Percentiles rank a stretch among this genome's conserved stretches.
Evolutionary conservation across 1,140 invertebrate species (phyloP).

Genomic region (Drosophila fuyamai): DNA sequence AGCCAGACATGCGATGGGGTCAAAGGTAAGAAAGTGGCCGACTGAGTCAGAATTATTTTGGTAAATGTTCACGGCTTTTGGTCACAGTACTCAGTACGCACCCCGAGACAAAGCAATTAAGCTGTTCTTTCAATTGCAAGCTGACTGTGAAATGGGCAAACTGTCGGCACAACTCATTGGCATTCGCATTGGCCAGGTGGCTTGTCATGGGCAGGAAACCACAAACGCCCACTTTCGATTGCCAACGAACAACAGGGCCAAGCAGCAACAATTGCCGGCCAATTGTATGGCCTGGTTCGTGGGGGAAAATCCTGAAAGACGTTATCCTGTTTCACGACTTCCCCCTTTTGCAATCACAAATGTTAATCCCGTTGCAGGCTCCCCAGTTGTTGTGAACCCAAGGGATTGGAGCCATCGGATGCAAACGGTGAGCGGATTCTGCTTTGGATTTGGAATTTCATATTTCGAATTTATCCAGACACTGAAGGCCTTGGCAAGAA

Average conservation of each 20-base stretch:
- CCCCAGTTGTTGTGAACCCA: neutral
- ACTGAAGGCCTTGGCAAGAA: neutral
- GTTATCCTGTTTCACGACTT: slow-evolving; percentile 38
- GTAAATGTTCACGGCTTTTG: neutral
- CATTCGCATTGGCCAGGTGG: slow-evolving; percentile 39
- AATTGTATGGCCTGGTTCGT: slow-evolving; percentile 56
- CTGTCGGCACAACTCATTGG: slow-evolving; percentile 27
- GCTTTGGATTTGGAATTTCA: slow-evolving; percentile 46
- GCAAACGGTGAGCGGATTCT: slow-evolving; percentile 48
- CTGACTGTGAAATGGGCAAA: slow-evolving; percentile 11
- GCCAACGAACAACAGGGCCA: slow-evolving; percentile 33
- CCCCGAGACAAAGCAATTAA: slow-evolving; percentile 28
- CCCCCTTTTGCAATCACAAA: slow-evolving; percentile 43
- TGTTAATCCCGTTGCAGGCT: slow-evolving; percentile 48
- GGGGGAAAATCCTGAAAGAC: slow-evolving; percentile 28
- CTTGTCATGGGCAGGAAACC: slow-evolving; percentile 53
- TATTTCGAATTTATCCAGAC: slow-evolving; percentile 30
- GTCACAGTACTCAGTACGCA: too few relatives aligned
- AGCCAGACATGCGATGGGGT: slow-evolving; percentile 67
- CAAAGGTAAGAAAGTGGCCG: neutral
- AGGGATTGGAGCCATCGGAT: slow-evolving; percentile 33
- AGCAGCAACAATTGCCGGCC: slow-evolving; percentile 60
- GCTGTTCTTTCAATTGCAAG: neutral
- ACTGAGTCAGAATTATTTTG: neutral
- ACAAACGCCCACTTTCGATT: slow-evolving; percentile 56